phyloP scores from a whole-genome alignment of 2,888 invertebrate genomes.

The Drosophila niveifrons region DNA sequence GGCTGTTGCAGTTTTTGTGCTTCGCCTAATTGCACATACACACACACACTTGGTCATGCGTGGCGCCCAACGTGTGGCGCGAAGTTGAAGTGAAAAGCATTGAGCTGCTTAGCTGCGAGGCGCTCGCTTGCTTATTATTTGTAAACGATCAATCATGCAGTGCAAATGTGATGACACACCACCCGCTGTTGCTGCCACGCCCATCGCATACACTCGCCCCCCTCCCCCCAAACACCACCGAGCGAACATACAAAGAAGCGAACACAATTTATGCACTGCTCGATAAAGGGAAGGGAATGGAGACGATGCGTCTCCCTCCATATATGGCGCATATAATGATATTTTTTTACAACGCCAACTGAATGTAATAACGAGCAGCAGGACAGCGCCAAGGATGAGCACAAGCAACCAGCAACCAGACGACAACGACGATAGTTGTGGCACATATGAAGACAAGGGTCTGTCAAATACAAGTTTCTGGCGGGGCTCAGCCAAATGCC shows the following conservation, averaged over 20 bases:
- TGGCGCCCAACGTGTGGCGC: constrained; percentile 30
- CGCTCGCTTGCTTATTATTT: constrained; percentile 64
- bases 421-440: constrained; percentile 66
- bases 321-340: constrained; percentile 76
- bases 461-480: constrained; percentile 81
- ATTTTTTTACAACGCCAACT: constrained; percentile 69
- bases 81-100: constrained; percentile 1
- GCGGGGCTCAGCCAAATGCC: constrained; percentile 51
- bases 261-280: constrained; percentile 73
- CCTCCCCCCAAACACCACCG: too few species aligned
- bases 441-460: constrained; percentile 81
- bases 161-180: constrained; percentile 61
- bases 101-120: constrained; percentile 41
- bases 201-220: constrained; percentile 12
- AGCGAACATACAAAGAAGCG: neutral
- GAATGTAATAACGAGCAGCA: constrained; percentile 67
- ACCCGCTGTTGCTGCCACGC: constrained; percentile 36
- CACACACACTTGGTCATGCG: too few species aligned
- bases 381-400: constrained; percentile 50
- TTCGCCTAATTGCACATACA: constrained; percentile 5
- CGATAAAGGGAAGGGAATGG: neutral
- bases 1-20: constrained; percentile 5
- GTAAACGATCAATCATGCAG: constrained; percentile 76
- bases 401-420: constrained; percentile 21
- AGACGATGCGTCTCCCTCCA: constrained; percentile 19